Percentiles rank a stretch among this genome's conserved stretches.
Evolutionary conservation across 1,140 invertebrate species (phyloP).

Genomic region (Temnothorax curvispinosus): DNA sequence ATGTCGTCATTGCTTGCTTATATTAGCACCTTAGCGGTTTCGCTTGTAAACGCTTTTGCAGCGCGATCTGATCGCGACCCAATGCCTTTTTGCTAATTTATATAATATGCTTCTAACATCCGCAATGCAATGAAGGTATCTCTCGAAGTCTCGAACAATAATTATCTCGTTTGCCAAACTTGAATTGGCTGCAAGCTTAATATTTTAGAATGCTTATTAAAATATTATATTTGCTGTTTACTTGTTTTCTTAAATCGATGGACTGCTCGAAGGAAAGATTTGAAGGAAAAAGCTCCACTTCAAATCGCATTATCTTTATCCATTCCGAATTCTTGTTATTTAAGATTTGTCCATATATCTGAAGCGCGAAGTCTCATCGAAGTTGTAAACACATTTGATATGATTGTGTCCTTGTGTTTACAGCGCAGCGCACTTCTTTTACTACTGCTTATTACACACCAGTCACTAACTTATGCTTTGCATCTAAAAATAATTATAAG

Average conservation of each 20-base stretch:
- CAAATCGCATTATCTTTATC: constrained; percentile 8
- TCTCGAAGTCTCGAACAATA: neutral
- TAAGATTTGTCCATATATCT: neutral
- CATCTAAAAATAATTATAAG: constrained; percentile 32
- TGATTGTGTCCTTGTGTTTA: constrained; percentile 39
- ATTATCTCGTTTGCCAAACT: neutral
- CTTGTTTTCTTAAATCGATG: neutral
- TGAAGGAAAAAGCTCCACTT: neutral
- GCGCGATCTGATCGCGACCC: neutral
- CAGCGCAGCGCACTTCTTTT: neutral
- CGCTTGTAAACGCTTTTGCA: neutral
- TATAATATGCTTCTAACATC: neutral
- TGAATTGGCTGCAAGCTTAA: neutral
- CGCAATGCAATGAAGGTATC: neutral
- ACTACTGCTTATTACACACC: neutral
- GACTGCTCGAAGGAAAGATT: neutral
- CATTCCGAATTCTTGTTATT: neutral
- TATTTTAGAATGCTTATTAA: neutral
- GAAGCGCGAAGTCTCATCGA: neutral
- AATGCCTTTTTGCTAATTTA: neutral
- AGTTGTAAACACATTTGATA: constrained; percentile 38
- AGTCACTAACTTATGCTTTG: neutral
- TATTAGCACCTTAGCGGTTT: neutral
- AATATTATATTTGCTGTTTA: no score
- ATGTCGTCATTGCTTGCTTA: constrained; percentile 12